Percentiles rank a stretch among this genome's conserved stretches.
Evolutionary conservation across 2,113 vertebrate genomes (phyloP).

Genomic region (Pachyramphus minor): DNA sequence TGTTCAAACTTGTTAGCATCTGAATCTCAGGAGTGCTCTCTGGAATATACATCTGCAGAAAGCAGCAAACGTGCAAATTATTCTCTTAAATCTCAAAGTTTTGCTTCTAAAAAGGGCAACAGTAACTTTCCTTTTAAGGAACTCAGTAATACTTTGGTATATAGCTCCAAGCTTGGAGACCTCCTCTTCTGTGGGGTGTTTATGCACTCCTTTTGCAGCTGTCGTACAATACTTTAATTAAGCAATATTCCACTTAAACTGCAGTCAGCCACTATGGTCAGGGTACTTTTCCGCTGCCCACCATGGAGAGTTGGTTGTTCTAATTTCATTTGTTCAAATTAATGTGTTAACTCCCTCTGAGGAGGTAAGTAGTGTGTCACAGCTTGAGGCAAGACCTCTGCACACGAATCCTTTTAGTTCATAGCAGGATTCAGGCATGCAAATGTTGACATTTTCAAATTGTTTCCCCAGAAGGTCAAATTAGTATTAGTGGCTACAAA

Average conservation of each 20-base stretch:
- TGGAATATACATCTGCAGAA: conserved; percentile 50
- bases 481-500: conserved; percentile 44
- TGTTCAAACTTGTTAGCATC: conserved; percentile 42
- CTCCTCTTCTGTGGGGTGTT: conserved; percentile 30
- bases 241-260: conserved; percentile 17
- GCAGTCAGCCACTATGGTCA: conserved; percentile 18
- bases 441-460: conserved; percentile 64
- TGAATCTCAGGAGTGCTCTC: conserved; percentile 45
- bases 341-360: conserved; percentile 64
- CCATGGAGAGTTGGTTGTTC: conserved; percentile 39
- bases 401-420: conserved; percentile 32
- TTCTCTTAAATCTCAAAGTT: conserved; percentile 27
- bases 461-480: conserved; percentile 56
- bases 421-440: conserved; percentile 42
- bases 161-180: not conserved
- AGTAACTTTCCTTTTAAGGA: not conserved
- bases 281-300: conserved; percentile 51
- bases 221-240: conserved; percentile 38
- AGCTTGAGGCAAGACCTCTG: conserved; percentile 44
- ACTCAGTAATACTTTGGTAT: not conserved
- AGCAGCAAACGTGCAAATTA: conserved; percentile 22
- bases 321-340: conserved; percentile 69
- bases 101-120: not conserved
- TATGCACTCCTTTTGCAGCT: conserved; percentile 44
- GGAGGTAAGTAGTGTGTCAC: conserved; percentile 45